Conservation (phyloP, 2,888 invertebrate genomes). For the Cheilosia vernalis region DNA sequence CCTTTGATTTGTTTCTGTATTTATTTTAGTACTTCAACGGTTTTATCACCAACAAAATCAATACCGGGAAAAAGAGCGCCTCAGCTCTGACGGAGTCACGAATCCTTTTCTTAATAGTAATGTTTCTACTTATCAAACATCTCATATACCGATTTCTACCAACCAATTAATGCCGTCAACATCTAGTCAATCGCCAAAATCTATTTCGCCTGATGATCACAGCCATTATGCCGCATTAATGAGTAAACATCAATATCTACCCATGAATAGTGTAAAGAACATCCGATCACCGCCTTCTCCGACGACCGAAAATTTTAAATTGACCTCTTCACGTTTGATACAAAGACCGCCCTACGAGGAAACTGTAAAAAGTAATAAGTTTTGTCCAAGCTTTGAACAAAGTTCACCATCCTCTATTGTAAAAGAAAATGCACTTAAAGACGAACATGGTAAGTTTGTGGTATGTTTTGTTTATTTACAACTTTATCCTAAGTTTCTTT, state of each 20-base stretch:
- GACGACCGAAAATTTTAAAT: slow-evolving; percentile 49
- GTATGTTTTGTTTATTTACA: slow-evolving; percentile 49
- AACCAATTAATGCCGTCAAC: slow-evolving; percentile 78
- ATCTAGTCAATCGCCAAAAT: slow-evolving; percentile 81
- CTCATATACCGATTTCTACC: slow-evolving; percentile 77
- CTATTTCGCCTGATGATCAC: slow-evolving; percentile 59
- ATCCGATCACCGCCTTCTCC: slow-evolving; percentile 72
- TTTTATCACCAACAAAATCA: slow-evolving; percentile 92
- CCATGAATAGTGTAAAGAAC: slow-evolving; percentile 66
- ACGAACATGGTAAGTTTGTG: slow-evolving; percentile 78
- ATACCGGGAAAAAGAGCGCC: slow-evolving; percentile 84
- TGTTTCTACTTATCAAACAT: slow-evolving; percentile 77
- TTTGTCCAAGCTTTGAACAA: slow-evolving; percentile 37
- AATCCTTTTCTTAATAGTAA: slow-evolving; percentile 82
- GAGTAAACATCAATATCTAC: slow-evolving; percentile 67
- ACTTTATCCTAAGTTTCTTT: slow-evolving; percentile 12
- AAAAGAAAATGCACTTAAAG: slow-evolving; percentile 76
- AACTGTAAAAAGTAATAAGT: slow-evolving; percentile 45
- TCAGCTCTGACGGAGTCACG: slow-evolving; percentile 77
- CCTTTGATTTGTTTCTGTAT: neutral
- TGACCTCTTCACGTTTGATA: slow-evolving; percentile 27
- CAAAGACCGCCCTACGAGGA: slow-evolving; percentile 26
- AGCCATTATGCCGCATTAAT: slow-evolving; percentile 40
- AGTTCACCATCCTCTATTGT: slow-evolving; percentile 26
- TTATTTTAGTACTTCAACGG: slow-evolving; percentile 86